A percentile compares a stretch with the other conserved stretches of the same genome.
Evolutionary conservation across 2,888 invertebrate genomes (phyloP).

Genomic region (Polydesmus complanatus): DNA sequence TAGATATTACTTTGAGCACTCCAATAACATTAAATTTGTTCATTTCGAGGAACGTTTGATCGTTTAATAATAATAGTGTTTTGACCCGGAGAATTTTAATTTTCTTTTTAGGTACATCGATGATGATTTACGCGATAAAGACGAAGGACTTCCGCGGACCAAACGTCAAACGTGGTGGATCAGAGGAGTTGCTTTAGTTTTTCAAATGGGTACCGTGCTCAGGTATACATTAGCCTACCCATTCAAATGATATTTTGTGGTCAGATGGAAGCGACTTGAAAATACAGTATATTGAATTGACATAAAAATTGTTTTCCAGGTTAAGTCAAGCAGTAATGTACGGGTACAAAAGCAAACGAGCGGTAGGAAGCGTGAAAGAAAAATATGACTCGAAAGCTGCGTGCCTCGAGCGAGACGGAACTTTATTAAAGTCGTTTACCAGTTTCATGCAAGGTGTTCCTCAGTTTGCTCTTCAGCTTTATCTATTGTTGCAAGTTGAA

Average conservation of each 20-base stretch:
- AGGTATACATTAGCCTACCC: conserved; percentile 1
- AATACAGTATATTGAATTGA: neutral
- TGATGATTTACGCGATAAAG: conserved; percentile 6
- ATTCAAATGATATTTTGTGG: no score
- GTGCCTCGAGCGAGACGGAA: conserved; percentile 1
- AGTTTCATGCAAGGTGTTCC: conserved; percentile 14
- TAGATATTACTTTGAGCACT: neutral
- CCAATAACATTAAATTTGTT: neutral
- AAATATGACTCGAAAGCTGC: neutral
- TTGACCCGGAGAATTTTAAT: neutral
- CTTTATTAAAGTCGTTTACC: conserved; percentile 4
- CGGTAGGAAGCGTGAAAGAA: neutral
- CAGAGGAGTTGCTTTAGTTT: neutral
- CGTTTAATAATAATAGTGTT: neutral
- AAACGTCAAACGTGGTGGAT: conserved; percentile 5
- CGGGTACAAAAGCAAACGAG: conserved; percentile 3
- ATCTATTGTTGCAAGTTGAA: conserved; percentile 1
- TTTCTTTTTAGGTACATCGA: conserved; percentile 6
- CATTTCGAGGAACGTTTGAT: no score
- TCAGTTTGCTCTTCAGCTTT: conserved; percentile 8
- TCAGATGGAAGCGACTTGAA: no score
- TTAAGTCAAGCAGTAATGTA: conserved; percentile 4
- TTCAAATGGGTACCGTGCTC: conserved; percentile 7
- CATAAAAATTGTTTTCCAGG: neutral
- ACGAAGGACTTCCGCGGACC: neutral